phyloP scores from a whole-genome alignment of 2,113 vertebrate species.

The Petroica traversi region DNA sequence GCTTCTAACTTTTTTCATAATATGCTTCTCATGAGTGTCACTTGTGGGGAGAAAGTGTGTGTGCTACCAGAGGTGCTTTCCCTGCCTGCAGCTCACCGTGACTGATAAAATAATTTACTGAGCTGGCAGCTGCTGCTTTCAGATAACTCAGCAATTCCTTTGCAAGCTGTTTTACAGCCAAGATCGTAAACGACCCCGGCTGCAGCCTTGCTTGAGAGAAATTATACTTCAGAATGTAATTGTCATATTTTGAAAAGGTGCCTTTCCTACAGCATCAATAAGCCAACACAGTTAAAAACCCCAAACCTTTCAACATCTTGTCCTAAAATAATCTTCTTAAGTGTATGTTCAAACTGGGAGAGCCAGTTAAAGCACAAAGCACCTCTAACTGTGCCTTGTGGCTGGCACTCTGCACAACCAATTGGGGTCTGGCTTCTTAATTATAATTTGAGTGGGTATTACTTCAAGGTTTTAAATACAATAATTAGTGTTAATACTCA shows the following conservation, averaged over 20 bases:
- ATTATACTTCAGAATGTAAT: constrained; percentile 15
- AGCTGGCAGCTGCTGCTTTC: constrained; percentile 53
- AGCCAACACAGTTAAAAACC: not conserved
- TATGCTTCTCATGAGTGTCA: not conserved
- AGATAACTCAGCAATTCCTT: constrained; percentile 33
- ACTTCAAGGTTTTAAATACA: not conserved
- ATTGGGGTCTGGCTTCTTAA: not conserved
- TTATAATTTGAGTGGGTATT: not conserved
- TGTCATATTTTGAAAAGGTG: constrained; percentile 39
- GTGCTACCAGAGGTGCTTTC: not conserved
- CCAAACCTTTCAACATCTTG: not conserved
- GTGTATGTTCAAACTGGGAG: not conserved
- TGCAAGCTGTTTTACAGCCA: not conserved
- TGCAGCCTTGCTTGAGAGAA: constrained; percentile 31
- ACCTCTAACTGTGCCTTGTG: not conserved
- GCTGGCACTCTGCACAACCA: not conserved
- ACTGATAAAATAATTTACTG: constrained; percentile 63
- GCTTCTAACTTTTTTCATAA: not conserved
- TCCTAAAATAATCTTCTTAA: constrained; percentile 23
- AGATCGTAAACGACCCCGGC: not conserved
- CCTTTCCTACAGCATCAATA: constrained; percentile 40
- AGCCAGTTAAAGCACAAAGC: not conserved
- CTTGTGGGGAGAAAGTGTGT: not conserved
- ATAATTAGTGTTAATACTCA: not conserved
- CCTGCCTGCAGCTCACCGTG: constrained; percentile 8